These are phyloP conservation scores for Scyliorhinus canicula DNA, from an alignment of 2,797 vertebrate genomes.

Conservation along the genomic window DNA sequence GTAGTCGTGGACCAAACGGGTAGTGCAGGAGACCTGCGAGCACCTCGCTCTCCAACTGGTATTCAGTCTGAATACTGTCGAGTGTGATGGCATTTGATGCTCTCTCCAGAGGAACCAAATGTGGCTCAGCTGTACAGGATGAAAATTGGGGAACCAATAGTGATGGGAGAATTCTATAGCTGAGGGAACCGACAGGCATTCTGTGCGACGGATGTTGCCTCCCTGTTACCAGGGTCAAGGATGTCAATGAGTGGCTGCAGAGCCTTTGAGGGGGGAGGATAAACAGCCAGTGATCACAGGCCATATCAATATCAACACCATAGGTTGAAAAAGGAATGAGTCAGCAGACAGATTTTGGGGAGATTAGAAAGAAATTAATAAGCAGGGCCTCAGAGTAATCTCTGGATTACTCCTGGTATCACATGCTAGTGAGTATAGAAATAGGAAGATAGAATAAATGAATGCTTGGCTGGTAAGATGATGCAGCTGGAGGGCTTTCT, in stretches of 20 bases:
- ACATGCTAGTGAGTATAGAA: background rate
- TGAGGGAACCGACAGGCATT: background rate
- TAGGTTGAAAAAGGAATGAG: background rate
- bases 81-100: too few species aligned
- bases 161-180: background rate
- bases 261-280: background rate
- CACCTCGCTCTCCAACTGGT: background rate
- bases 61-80: background rate
- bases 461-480: background rate
- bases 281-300: background rate
- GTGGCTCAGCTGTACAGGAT: background rate
- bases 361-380: background rate
- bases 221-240: background rate
- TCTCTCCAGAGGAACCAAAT: background rate
- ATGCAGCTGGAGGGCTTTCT: background rate
- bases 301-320: background rate
- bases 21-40: background rate
- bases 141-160: background rate
- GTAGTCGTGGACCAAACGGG: background rate
- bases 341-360: background rate
- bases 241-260: background rate
- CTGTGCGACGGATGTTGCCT: background rate
- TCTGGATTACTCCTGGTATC: background rate
- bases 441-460: background rate
- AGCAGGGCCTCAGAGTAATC: background rate